Evolutionary conservation across 2,113 vertebrate genomes (phyloP), one percentile per base, ranked within the genome.

Genomic region (Indicator indicator): DNA sequence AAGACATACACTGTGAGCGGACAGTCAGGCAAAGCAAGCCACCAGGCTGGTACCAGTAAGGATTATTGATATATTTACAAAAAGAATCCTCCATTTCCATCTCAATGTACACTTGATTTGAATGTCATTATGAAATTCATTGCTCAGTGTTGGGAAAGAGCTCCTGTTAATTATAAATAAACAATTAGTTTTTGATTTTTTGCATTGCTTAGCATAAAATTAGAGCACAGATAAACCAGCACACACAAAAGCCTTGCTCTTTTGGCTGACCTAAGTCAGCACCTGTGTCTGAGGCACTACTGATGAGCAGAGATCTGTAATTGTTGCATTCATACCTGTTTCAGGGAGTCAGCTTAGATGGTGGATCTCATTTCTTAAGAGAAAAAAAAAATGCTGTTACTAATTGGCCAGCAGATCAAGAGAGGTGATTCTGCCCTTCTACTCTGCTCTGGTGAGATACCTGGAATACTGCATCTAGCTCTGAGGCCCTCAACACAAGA

Each of bases 121-220:
- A 90, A 93, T 86, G 60, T 72, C 81, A 82, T 68, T 87, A 90
- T 73, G 38, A 74, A 74, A 62, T 30, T 62, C 30, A 52, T 73
- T 94, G 65, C 65, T 84, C 81, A 71, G 21, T 74, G 54, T n/a
- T 74, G 33, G 48, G 46, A 54, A 17, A 15, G 81, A 82, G 44
- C 10, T 0, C 1, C 3, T 30, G 64, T 89, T 91, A 82, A 86
- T 86, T 79, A 86, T 88, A 94, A 94, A 96, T 74, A 93, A 96
- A 79, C 30, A 91, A 83, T 71, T 32, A 67, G n/a, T 42, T 88
- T 69, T 81, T 93, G 80, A 78, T 90, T 93, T 95, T 95, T 90
- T 93, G 86, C 83, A 40, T 38, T 56, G 80, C 55, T 92, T 68
- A 83, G 65, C 86, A 84, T 86, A 75, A 93, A 90, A 78, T 80